Percentiles rank a stretch among this genome's conserved stretches.
These are phyloP conservation scores for Sakesphorus luctuosus DNA, from an alignment of 2,113 vertebrate genomes.

Conservation along the genomic window DNA sequence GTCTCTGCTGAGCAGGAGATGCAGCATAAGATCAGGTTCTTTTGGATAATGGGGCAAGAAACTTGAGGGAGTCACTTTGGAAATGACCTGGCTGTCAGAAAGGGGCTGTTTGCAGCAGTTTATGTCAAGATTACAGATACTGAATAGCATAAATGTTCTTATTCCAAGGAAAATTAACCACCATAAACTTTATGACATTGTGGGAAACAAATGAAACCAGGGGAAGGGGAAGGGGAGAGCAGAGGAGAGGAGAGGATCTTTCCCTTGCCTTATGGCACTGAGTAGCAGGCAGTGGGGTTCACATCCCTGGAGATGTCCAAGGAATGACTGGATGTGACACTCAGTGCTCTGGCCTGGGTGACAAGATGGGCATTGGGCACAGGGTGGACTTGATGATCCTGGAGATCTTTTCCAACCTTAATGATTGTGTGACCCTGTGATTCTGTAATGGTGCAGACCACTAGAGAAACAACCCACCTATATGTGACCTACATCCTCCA, in stretches of 20 bases:
- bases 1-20: background rate
- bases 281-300: background rate
- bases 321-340: background rate
- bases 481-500: accelerated
- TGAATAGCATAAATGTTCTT: background rate
- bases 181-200: background rate
- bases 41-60: background rate
- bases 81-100: background rate
- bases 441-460: background rate
- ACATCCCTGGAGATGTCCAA: background rate
- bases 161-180: background rate
- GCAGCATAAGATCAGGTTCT: background rate
- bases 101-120: background rate
- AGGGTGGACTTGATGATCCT: background rate
- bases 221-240: background rate
- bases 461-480: background rate
- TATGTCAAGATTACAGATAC: background rate
- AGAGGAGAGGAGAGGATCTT: background rate
- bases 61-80: background rate
- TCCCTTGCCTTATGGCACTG: background rate
- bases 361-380: background rate
- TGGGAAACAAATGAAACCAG: background rate
- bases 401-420: background rate
- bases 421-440: background rate
- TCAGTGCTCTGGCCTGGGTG: background rate